Conservation (phyloP, 2,113 vertebrate genomes). For the Cephalopterus ornatus region DNA sequence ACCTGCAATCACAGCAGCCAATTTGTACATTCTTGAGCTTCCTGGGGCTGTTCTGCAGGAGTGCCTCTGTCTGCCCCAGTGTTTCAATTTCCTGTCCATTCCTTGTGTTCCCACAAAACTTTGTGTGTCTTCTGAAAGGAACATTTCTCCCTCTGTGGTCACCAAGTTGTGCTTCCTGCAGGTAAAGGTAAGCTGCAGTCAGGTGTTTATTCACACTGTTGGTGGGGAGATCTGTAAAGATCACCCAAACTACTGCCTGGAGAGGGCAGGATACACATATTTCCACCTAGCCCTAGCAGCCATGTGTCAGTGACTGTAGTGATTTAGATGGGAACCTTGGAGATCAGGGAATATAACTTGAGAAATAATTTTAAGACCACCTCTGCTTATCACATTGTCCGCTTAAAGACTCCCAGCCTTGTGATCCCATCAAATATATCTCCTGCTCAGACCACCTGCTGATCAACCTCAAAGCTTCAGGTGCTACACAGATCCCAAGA, state of each 20-base stretch:
- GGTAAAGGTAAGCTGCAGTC: not conserved
- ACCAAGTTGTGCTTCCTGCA: not conserved
- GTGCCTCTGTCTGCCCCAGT: not conserved
- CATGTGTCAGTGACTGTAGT: not conserved
- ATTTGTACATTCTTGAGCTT: not conserved
- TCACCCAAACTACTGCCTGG: not conserved
- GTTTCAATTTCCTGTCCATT: not conserved
- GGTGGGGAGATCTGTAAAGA: too few species aligned
- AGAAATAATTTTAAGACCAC: not conserved
- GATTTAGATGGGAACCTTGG: not conserved
- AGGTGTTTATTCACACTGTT: accelerated
- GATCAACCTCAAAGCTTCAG: not conserved
- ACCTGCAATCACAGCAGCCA: not conserved
- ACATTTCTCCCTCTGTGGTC: not conserved
- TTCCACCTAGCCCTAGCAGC: not conserved
- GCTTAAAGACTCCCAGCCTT: not conserved
- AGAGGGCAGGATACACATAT: not conserved
- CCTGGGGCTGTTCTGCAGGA: not conserved
- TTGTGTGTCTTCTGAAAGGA: not conserved
- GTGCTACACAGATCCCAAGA: not conserved
- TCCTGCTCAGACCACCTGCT: not conserved
- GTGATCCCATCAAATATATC: accelerated
- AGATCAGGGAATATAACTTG: not conserved
- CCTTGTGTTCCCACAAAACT: not conserved
- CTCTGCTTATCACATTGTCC: not conserved